Evolutionary conservation across 1,140 invertebrate species (phyloP), one percentile per base, ranked within the genome.

Genomic region (Sycobia sp.): DNA sequence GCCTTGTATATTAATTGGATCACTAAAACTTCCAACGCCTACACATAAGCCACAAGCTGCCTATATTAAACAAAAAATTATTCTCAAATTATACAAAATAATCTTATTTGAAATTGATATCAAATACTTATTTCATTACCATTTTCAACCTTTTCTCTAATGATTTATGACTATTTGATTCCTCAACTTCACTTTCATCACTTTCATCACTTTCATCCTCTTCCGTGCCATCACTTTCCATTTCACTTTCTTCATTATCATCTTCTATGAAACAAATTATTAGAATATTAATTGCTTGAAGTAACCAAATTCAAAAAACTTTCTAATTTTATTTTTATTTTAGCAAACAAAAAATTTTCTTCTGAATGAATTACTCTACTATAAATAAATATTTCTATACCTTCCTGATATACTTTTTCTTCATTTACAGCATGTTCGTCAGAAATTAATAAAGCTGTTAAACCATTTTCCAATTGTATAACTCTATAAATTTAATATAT

Each of bases 1-100:
- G 1, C 96, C 96, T 65, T 90, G 93, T 50, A 96, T 87, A 39
- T 91, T 84, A 41, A 77, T 71, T 0, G 93, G 93, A 75, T 89
- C 86, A 70, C 87, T 89, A 75, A 88, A 89, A 76, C 86, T 88
- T 18, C 90, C 90, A 29, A 90, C 90, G 38, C 87, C 85, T 13
- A 92, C 85, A 58, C 85, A 85, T 3, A 93, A 73, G 8, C 86
- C 87, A 72, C 89, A 90, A 2, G 90, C 90, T 38, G 90, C 89
- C 84, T 90, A 68, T 8, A 46, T 32, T 32, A 32, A 32, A 32
- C 5, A 29, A 32, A 32, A 32, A 7, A 32, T 32, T 32, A 7
- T 32, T 32, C 4, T 32, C 11, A 32, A 4, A 7, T 32, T 32
- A 32, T 32, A 11, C 11, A 32, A 32, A 32, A 32, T n/a, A n/a